Base-by-base conservation (phyloP, 1,140 invertebrate species). In the Heliconius eleuchia region DNA sequence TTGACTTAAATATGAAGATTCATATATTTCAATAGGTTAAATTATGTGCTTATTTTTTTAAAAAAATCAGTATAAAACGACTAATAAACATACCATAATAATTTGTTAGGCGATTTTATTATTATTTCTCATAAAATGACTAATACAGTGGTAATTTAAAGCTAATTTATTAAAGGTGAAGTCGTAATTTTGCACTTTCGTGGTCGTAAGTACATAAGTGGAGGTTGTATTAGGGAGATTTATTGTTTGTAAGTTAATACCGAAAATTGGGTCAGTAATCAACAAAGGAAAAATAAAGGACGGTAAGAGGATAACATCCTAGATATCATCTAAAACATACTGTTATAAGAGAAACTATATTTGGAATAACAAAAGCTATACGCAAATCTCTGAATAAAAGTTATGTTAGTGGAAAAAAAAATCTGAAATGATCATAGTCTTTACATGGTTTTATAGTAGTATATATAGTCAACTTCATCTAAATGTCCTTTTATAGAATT, bases 141-240 rank as follows among this genome's bases (percentile, higher is more conserved):
- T 57, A 9, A 57, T 9, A 57, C 55, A 57, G 55, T 11, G n/a
- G 55, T 57, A 57, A 57, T 23, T 57, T 57, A 23, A n/a, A 57
- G 55, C 55, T 57, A 57, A 57, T 57, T 57, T 57, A 57, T 57
- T 57, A 57, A 57, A 57, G 55, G 55, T 57, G 19, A n/a, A 57
- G 55, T 57, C 55, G 55, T 57, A 57, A 57, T 57, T n/a, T 57
- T 57, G 55, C 23, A 23, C 9, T 23, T 57, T 57, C 55, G 55
- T 57, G 55, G 55, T 57, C 19, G 55, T 57, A 57, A 57, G 55
- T 57, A 57, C 55, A 23, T 57, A 57, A 57, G 55, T 57, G 9
- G 55, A 57, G n/a, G 55, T 57, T 23, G 55, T 57, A 57, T 57
- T 57, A 57, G 2, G n/a, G 55, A 57, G 55, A 57, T 57, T 57